phyloP scores from a whole-genome alignment of 2,888 invertebrate species.

The Ectobius pallidus region DNA sequence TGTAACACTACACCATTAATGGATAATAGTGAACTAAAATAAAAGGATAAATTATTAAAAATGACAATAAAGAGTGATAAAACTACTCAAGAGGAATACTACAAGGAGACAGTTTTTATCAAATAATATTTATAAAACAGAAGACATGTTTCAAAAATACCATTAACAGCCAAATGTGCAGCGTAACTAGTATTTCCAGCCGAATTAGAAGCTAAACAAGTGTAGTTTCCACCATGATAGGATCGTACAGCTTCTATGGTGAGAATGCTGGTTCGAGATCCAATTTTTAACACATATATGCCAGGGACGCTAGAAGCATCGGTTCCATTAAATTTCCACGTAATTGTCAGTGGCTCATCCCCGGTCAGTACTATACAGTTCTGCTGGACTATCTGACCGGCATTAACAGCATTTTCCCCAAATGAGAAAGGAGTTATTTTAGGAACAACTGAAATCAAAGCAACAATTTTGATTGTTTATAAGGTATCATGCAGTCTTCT shows the following conservation, averaged over 20 bases:
- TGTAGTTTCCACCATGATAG: constrained; percentile 66
- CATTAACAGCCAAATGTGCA: constrained; percentile 74
- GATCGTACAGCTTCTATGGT: constrained; percentile 67
- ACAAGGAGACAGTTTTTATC: too few species aligned
- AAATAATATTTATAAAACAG: too few species aligned
- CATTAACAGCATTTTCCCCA: constrained; percentile 67
- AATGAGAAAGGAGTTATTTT: constrained; percentile 70
- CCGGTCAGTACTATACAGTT: constrained; percentile 67
- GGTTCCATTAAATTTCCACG: constrained; percentile 67
- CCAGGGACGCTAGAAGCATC: constrained; percentile 58
- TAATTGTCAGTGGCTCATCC: constrained; percentile 74
- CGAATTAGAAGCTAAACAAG: constrained; percentile 65
- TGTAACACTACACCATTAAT: too few species aligned
- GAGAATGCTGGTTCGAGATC: constrained; percentile 67
- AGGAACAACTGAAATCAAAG: constrained; percentile 62
- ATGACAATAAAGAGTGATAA: too few species aligned
- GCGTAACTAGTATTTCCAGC: constrained; percentile 69
- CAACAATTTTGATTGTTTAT: too few species aligned
- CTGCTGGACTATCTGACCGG: constrained; percentile 66
- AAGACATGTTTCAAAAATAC: too few species aligned
- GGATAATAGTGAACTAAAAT: too few species aligned
- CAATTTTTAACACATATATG: constrained; percentile 62
- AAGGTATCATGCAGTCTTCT: too few species aligned
- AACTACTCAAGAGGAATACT: too few species aligned
- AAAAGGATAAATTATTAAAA: too few species aligned